Evolutionary conservation across 2,888 invertebrate genomes (phyloP), one percentile per base, ranked within the genome.

Genomic region (Cantharis lateralis): DNA sequence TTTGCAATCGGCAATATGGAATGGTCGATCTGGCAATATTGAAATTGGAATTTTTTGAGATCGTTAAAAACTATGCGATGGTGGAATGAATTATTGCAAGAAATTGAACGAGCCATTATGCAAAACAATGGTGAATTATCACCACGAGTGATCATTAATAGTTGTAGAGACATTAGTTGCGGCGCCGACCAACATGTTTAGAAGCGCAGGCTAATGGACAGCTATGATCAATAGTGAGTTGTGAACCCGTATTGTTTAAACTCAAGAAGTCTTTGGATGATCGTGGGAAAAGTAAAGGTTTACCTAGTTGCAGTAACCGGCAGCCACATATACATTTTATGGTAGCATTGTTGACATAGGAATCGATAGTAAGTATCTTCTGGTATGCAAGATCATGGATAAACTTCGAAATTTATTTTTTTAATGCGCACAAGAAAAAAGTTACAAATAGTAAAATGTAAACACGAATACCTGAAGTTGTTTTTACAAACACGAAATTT

Each of bases 201-300:
- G 83, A 82, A 84, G 82, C 83, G 81, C 84, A 82, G 84, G 80
- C 82, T 86, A 86, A 86, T 86, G 84, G 85, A 84, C 85, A 84
- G 83, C 83, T 84, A 84, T 84, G 85, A 86, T 86, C 85, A 85
- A 86, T 86, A 85, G 85, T 85, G 84, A 85, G 85, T 86, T 86
- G 86, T 82, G 86, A 84, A 82, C 85, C 82, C 81, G 85, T 86
- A 87, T 86, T 86, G 87, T 87, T 86, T 85, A 72, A 48, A 72
- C 72, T 72, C 79, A 74, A 79, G 84, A 82, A 66, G 64, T 66
- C 83, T 83, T 83, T 79, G 79, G 82, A 85, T 84, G 85, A 84
- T 85, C 86, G 86, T 86, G 86, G 86, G 86, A 86, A 86, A 86
- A 84, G 86, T 80, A 86, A 86, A 86, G 86, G 82, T 84, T 84